phyloP scores from a whole-genome alignment of 2,888 invertebrate species.

The Stictocephala bisonia region DNA sequence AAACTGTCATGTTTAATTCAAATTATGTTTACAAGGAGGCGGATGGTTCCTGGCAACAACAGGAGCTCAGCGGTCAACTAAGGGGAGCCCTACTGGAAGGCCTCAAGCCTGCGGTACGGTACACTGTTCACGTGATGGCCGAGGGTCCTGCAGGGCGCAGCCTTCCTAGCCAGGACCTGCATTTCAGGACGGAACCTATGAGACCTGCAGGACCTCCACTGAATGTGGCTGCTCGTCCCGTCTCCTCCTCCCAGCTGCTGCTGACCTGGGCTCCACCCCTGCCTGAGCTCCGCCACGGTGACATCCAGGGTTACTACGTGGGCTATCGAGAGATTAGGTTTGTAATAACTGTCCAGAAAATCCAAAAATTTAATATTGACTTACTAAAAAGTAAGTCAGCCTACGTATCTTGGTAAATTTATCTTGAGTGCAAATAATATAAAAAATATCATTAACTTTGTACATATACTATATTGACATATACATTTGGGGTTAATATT shows the following conservation, averaged over 20 bases:
- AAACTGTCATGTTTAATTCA: too few species aligned
- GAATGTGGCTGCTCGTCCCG: constrained; percentile 74
- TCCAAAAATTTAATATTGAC: too few species aligned
- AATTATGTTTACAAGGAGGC: constrained; percentile 34
- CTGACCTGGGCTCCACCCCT: constrained; percentile 81
- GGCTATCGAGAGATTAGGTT: constrained; percentile 70
- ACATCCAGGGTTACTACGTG: constrained; percentile 81
- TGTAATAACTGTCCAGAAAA: constrained; percentile 42
- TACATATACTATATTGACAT: too few species aligned
- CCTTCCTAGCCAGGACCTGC: constrained; percentile 72
- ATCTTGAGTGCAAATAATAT: too few species aligned
- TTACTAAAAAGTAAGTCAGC: too few species aligned
- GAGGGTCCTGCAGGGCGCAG: constrained; percentile 79
- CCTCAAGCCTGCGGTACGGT: constrained; percentile 77
- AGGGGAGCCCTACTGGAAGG: constrained; percentile 75
- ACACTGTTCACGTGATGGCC: constrained; percentile 77
- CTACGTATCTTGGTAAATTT: too few species aligned
- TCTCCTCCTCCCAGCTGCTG: constrained; percentile 78
- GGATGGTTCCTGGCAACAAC: constrained; percentile 72
- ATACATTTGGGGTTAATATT: too few species aligned
- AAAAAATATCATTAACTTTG: too few species aligned
- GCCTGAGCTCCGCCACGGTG: constrained; percentile 77
- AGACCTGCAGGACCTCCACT: constrained; percentile 77
- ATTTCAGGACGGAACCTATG: constrained; percentile 76
- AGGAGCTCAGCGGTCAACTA: constrained; percentile 74